Conservation (phyloP, 2,113 vertebrate species). For the Myotis brandtii region DNA sequence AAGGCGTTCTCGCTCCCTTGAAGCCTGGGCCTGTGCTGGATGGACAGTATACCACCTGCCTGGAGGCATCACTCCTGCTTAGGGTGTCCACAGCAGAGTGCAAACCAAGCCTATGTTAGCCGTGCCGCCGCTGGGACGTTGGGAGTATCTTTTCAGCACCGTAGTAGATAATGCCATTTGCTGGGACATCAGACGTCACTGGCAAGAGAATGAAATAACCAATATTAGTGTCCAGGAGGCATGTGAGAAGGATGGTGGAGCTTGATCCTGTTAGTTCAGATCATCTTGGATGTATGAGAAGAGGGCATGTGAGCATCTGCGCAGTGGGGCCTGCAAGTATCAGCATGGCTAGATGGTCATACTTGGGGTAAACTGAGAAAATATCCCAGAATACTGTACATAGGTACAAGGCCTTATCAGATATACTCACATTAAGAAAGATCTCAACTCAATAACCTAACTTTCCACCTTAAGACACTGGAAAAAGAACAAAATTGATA, state of each 20-base stretch:
- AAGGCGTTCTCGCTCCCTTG: constrained; percentile 24
- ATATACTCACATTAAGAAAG: not conserved
- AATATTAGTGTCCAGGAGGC: not conserved
- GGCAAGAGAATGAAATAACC: constrained; percentile 44
- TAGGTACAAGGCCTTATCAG: not conserved
- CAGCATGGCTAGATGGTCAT: not conserved
- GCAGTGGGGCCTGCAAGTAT: not conserved
- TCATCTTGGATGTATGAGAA: not conserved
- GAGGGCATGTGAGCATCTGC: not conserved
- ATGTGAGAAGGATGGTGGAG: not conserved
- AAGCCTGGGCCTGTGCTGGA: constrained; percentile 54
- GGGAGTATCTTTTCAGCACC: not conserved
- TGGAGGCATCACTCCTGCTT: constrained; percentile 61
- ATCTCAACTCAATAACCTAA: not conserved
- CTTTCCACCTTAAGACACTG: not conserved
- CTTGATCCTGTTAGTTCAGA: not conserved
- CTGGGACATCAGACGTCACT: constrained; percentile 21
- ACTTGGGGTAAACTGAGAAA: not conserved
- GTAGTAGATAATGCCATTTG: not conserved
- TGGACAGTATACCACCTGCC: constrained; percentile 62
- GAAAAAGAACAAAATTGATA: not conserved
- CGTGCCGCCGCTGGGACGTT: not conserved
- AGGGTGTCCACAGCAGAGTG: not conserved
- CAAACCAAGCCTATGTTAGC: not conserved
- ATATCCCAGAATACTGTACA: not conserved